Evolutionary conservation across 2,888 invertebrate genomes (phyloP).

Genomic region (Hoplodrina ambigua): DNA sequence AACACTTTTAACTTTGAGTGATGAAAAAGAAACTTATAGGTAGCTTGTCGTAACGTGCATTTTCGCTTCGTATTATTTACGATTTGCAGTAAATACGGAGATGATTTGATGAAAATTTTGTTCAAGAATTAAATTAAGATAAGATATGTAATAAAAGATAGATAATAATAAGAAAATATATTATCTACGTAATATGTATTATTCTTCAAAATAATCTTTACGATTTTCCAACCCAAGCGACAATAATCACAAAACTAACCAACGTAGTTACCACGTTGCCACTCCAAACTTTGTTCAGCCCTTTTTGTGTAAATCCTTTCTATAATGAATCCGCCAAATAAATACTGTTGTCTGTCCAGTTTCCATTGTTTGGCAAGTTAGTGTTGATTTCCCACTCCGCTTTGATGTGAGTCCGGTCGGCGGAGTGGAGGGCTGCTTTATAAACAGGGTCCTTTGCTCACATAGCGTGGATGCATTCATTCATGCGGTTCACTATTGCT

Average conservation of each 20-base stretch:
- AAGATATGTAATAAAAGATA: no score
- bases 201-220: background rate
- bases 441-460: slow-evolving; percentile 80
- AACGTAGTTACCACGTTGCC: slow-evolving; percentile 20
- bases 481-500: slow-evolving; percentile 75
- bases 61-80: slow-evolving; percentile 13
- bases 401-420: slow-evolving; percentile 82
- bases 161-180: no score
- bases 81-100: background rate
- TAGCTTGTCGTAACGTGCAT: slow-evolving; percentile 3
- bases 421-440: slow-evolving; percentile 73
- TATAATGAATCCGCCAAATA: slow-evolving; percentile 56
- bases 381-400: slow-evolving; percentile 79
- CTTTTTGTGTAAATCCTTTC: slow-evolving; percentile 47
- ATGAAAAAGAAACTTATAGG: slow-evolving; percentile 7
- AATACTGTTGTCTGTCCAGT: slow-evolving; percentile 51
- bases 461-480: slow-evolving; percentile 79
- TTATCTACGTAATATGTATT: no score
- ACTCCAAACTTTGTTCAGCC: slow-evolving; percentile 37
- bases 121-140: no score
- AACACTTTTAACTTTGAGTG: slow-evolving; percentile 37
- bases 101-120: background rate
- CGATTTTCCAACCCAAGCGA: slow-evolving; percentile 2
- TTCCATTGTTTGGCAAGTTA: slow-evolving; percentile 76
- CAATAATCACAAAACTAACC: slow-evolving; percentile 15